Base-by-base conservation (phyloP, 2,888 invertebrate species). In the Invenusta paracnida region DNA sequence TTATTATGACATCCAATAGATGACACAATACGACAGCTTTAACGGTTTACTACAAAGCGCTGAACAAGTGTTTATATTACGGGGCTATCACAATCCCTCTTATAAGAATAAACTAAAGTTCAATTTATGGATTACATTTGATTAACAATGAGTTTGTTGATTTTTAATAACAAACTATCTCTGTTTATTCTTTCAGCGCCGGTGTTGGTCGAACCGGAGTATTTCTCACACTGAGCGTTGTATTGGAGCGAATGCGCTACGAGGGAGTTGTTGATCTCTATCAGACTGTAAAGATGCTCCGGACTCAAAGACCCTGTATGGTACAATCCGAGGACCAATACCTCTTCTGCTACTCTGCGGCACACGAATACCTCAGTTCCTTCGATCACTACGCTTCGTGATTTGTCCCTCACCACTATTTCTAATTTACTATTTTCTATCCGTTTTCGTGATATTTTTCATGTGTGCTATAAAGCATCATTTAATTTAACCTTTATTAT, bases 211-310 rank as follows among this genome's bases (percentile, higher is more conserved):
- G 99, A 89, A 98, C 98, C 11, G 99, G 99, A 67, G 98, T 98
- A 87, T 99, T 99, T 92, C 97, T 99, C 89, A 96, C 98, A 0
- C 93, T 99, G 88, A 97, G 97, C 91, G 97, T 98, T 91, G 97
- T 99, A 85, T 93, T 99, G 91, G 99, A 99, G 92, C 94, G 98
- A 88, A 98, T 99, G 96, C 96, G 98, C 92, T 97, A 97, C 91
- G 99, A 99, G 92, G 97, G 97, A 27, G 97, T 98, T 2, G 95
- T 99, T 17, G 99, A 99, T 93, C 95, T 99, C 90, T 99, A 98
- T 94, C 98, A 98, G 93, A 98, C 98, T 0, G 98, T 98, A 87
- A 95, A 98, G 93, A 96, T 98, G 92, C 93, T 99, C 89, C 94
- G 99, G 91, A 98, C 98, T 88, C 98, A 99, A 92, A 94, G 99